Conservation (phyloP, 2,888 invertebrate genomes). For the Brachyopa scutellaris region DNA sequence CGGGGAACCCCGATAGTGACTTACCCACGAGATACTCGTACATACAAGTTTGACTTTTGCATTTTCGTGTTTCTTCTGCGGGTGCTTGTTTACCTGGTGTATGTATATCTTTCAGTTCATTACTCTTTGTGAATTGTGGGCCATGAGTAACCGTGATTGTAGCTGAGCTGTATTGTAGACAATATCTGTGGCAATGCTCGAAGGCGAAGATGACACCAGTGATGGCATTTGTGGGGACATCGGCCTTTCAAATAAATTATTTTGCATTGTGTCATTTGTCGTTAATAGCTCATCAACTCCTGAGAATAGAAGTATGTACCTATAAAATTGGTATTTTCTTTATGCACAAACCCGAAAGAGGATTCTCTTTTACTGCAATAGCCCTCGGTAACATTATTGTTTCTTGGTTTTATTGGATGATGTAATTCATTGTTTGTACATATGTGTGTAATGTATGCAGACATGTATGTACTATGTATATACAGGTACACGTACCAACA, state of each 20-base stretch:
- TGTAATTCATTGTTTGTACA: not conserved
- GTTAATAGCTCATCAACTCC: not conserved
- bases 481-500: too few relatives aligned
- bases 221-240: not conserved
- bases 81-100: constrained; percentile 1
- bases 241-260: not conserved
- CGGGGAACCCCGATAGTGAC: constrained; percentile 16
- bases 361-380: not conserved
- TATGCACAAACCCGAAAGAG: not conserved
- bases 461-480: too few relatives aligned
- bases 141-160: too few relatives aligned
- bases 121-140: constrained; percentile 11
- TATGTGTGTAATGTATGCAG: too few relatives aligned
- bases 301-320: not conserved
- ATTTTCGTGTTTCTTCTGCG: not conserved
- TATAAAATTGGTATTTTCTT: too few relatives aligned
- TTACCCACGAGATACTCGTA: not conserved
- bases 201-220: not conserved
- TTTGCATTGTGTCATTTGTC: not conserved
- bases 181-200: not conserved
- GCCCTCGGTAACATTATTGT: not conserved
- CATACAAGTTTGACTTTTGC: not conserved
- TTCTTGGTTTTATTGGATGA: not conserved
- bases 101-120: constrained; percentile 31
- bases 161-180: constrained; percentile 6